A percentile compares a stretch with the other conserved stretches of the same genome.
These are phyloP conservation scores for Leucozona laternaria DNA, from an alignment of 2,888 invertebrate species.

Conservation along the genomic window DNA sequence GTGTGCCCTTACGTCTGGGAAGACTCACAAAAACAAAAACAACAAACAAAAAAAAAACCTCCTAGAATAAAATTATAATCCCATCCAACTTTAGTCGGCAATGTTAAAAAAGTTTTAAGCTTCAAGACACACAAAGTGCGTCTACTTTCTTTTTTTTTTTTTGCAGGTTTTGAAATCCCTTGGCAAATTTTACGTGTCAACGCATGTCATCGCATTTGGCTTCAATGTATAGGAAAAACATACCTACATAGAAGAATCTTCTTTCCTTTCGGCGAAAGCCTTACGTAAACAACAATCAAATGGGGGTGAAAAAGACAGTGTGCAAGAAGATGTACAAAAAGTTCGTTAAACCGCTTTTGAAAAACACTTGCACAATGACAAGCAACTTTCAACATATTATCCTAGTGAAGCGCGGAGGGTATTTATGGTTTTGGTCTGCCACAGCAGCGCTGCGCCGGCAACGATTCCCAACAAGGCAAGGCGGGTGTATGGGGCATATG, in stretches of 20 bases:
- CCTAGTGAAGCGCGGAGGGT: constrained; percentile 43
- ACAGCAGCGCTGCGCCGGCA: neutral
- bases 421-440: constrained; percentile 19
- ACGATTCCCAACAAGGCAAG: neutral
- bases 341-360: constrained; percentile 54
- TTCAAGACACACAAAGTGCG: constrained; percentile 64
- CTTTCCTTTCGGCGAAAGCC: constrained; percentile 35
- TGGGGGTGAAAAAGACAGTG: neutral
- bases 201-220: constrained; percentile 67
- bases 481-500: neutral
- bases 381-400: constrained; percentile 65
- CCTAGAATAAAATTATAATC: constrained; percentile 47
- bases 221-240: constrained; percentile 28
- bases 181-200: constrained; percentile 67
- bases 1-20: constrained; percentile 38
- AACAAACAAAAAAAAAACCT: constrained; percentile 15
- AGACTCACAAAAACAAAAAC: constrained; percentile 1
- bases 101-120: constrained; percentile 55
- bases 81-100: constrained; percentile 40
- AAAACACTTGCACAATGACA: constrained; percentile 59
- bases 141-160: constrained; percentile 37
- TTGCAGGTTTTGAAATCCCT: constrained; percentile 64
- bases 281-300: constrained; percentile 22
- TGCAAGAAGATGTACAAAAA: constrained; percentile 26
- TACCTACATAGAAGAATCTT: neutral